Evolutionary conservation across 2,797 vertebrate genomes (phyloP), one percentile per base, ranked within the genome.

Genomic region (Podargus strigoides): DNA sequence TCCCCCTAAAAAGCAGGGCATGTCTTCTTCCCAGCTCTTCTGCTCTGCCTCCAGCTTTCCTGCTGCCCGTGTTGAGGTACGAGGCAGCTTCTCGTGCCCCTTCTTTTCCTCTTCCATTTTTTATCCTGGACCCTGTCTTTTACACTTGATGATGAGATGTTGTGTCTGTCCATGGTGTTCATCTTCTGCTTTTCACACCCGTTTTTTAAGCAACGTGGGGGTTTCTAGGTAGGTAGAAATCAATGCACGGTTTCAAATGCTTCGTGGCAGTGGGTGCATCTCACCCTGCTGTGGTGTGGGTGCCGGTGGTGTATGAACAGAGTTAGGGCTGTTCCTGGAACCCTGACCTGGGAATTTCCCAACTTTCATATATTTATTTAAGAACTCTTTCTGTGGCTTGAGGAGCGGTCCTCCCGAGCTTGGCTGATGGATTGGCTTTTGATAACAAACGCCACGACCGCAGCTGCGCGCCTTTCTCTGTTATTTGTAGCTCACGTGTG

Each of bases 391-490:
- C 23, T 34, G 67, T 26, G 85, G 56, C 34, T 17, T 50, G 34
- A 75, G 86, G 53, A 76, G 41, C 9, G 5, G 50, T 17, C 3
- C 32, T n/a, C 5, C 34, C 2, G 50, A 89, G 49, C 20, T 42
- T 4, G 22, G 2, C 0, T 46, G 26, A 36, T 26, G n/a, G 27
- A 6, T 80, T 4, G 0, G 2, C 27, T 8, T 7, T 41, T 24
- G 52, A 3, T 77, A 47, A 17, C 0, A 0, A 41, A 3, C 3
- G 2, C 0, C 0, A 0, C 26, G 85, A 14, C 27, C 10, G 30
- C 5, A 6, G 11, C 36, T 6, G 22, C 10, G 3, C 63, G 6
- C 47, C 44, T 87, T 66, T 72, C 34, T 32, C 49, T 36, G 0
- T 39, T 44, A 7, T 12, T 24, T 37, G 26, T 22, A 16, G 62